A percentile compares a stretch with the other conserved stretches of the same genome.
phyloP scores from a whole-genome alignment of 2,797 vertebrate genomes.

The Gallirallus australis region DNA sequence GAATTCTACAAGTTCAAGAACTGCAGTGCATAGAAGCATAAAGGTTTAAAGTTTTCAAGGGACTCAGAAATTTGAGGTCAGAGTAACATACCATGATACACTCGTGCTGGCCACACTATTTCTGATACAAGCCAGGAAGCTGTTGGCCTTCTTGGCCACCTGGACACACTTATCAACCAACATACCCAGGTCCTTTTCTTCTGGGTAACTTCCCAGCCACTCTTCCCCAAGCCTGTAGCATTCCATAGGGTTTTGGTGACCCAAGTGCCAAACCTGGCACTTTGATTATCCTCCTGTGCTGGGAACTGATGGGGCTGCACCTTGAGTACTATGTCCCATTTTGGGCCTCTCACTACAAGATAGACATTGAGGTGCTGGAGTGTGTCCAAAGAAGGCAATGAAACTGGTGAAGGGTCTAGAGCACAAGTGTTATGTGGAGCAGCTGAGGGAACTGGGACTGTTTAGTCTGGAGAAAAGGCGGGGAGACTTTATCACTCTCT shows the following conservation, averaged over 20 bases:
- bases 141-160: not conserved
- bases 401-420: not conserved
- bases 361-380: not conserved
- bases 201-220: not conserved
- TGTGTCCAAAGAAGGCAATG: fast-evolving
- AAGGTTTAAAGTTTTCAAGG: not conserved
- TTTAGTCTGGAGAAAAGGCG: not conserved
- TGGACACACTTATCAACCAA: fast-evolving
- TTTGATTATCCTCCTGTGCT: not conserved
- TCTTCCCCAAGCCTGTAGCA: not conserved
- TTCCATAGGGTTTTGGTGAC: not conserved
- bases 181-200: not conserved
- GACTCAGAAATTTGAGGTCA: not conserved
- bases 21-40: not conserved
- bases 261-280: fast-evolving
- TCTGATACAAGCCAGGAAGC: not conserved
- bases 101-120: not conserved
- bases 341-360: not conserved
- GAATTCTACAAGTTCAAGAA: not conserved
- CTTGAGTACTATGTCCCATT: not conserved
- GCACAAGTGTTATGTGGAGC: fast-evolving
- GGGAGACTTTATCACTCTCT: not conserved
- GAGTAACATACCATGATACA: not conserved
- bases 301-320: fast-evolving
- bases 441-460: not conserved